Evolutionary conservation across 1,140 invertebrate species (phyloP), one percentile per base, ranked within the genome.

Genomic region (Musca vetustissima): DNA sequence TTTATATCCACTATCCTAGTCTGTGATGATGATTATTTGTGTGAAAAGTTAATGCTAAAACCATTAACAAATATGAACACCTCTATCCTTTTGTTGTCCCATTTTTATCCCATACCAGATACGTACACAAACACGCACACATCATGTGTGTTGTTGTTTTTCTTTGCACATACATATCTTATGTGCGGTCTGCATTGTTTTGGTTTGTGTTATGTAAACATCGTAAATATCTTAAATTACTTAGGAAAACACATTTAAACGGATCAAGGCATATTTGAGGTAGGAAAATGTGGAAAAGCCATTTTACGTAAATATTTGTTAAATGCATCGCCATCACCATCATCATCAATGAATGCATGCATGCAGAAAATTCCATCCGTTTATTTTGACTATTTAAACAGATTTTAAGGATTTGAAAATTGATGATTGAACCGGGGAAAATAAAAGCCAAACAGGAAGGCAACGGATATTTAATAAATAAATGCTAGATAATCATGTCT

Each of bases 31-130:
- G 25, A 53, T 59, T 28, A 28, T 36, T 36, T 47, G 59, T 68
- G 71, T 71, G 72, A 70, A 72, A 69, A 74, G 73, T 74, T 74
- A 75, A 68, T 73, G 76, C 68, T 74, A 71, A 73, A 69, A 65
- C 67, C 66, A 78, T 73, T 74, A 76, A 64, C 66, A 53, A 53
- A 36, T 17, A 14, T 11, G 52, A 15, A 48, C 43, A 52, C 17
- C 36, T 43, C 36, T 7, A 43, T 59, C 55, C 55, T 59, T 59
- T 43, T 43, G 36, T 43, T 8, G 11, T 43, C 36, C 36, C 36
- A 43, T 43, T 43, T 13, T 11, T 43, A 1, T 13, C 36, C 11
- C 6, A 6, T 13, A 6, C 9, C 3, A 32, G 4, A 4, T 9
- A 32, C 28, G 9, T 9, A 32, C 28, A 32, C 28, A 32, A 3